Conservation (phyloP, 2,888 invertebrate genomes). For the Caenorhabditis angaria region DNA sequence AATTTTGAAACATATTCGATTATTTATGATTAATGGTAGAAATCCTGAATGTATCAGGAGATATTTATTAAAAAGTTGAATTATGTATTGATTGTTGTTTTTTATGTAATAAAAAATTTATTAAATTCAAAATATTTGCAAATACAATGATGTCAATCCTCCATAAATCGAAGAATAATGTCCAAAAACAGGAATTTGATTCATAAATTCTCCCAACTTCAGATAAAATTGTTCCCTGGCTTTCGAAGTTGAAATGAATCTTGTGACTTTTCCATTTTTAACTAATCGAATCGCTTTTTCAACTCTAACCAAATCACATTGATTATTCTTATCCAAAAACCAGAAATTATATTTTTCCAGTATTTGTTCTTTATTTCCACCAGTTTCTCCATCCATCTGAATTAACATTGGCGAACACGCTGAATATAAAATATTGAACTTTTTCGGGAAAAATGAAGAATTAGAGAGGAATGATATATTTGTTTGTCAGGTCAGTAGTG, state of each 20-base stretch:
- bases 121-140: slow-evolving; percentile 47
- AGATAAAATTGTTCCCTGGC: slow-evolving; percentile 49
- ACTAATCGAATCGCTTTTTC: slow-evolving; percentile 39
- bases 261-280: slow-evolving; percentile 40
- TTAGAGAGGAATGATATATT: slow-evolving; percentile 35
- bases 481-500: slow-evolving; percentile 56
- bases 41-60: slow-evolving; percentile 38
- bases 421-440: slow-evolving; percentile 48
- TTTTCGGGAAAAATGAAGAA: slow-evolving; percentile 39
- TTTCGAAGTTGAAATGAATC: slow-evolving; percentile 54
- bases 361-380: slow-evolving; percentile 52
- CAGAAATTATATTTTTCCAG: slow-evolving; percentile 56
- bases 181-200: slow-evolving; percentile 58
- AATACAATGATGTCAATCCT: slow-evolving; percentile 57
- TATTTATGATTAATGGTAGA: slow-evolving; percentile 51
- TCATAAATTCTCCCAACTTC: slow-evolving; percentile 53
- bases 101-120: too few species aligned
- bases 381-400: slow-evolving; percentile 65
- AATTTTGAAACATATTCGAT: slow-evolving; percentile 33
- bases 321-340: slow-evolving; percentile 49
- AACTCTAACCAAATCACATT: slow-evolving; percentile 45
- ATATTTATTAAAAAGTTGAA: slow-evolving; percentile 36
- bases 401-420: slow-evolving; percentile 57
- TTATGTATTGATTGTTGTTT: too few species aligned
- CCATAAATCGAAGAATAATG: slow-evolving; percentile 59